Conservation (phyloP, 1,140 invertebrate genomes). For the Bombus picipes region DNA sequence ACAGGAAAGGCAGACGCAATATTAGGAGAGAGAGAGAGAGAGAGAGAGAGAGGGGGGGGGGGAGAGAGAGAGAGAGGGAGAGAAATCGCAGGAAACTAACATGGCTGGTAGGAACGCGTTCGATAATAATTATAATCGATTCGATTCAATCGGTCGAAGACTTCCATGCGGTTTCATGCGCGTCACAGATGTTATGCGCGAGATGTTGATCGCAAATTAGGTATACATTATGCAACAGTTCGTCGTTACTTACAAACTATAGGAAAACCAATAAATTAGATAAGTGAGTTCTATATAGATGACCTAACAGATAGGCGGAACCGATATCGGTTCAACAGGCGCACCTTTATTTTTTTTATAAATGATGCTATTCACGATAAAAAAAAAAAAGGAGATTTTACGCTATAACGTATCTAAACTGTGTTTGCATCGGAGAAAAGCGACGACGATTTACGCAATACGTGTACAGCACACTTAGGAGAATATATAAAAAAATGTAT, state of each 20-base stretch:
- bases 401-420: not conserved
- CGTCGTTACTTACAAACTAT: not conserved
- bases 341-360: not conserved
- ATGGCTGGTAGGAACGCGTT: not conserved
- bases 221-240: constrained; percentile 10
- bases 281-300: not conserved
- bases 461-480: no score
- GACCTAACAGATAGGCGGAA: not conserved
- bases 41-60: no score
- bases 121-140: not conserved
- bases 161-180: not conserved
- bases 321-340: not conserved
- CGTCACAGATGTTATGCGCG: not conserved
- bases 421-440: no score
- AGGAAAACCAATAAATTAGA: constrained; percentile 9
- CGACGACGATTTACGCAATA: no score
- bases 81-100: not conserved
- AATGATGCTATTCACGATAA: not conserved
- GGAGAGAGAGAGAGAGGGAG: no score
- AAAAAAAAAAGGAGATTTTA: not conserved
- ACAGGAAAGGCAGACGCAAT: no score
- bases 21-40: no score
- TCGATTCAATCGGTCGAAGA: not conserved
- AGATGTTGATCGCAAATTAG: not conserved
- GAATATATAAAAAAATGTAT: no score